phyloP scores from a whole-genome alignment of 2,888 invertebrate species.

The Drosophila basisetae region DNA sequence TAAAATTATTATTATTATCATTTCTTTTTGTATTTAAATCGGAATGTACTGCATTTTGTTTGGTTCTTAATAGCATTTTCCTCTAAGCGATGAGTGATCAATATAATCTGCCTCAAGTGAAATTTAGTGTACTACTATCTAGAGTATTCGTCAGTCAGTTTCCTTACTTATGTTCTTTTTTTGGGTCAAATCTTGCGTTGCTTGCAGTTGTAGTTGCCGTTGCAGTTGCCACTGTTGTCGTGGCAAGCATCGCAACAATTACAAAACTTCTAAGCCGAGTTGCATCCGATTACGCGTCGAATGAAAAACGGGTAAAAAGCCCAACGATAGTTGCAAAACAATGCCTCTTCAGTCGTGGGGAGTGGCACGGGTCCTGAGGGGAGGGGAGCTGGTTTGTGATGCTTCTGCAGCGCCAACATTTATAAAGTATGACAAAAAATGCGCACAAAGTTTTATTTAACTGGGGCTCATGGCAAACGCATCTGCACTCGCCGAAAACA shows the following conservation, averaged over 20 bases:
- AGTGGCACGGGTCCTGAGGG: background rate
- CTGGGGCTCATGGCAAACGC: constrained; percentile 33
- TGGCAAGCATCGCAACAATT: constrained; percentile 73
- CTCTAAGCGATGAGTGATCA: background rate
- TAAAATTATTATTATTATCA: background rate
- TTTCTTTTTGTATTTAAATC: background rate
- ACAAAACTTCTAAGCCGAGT: constrained; percentile 73
- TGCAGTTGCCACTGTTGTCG: constrained; percentile 18
- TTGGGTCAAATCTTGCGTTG: constrained; percentile 50
- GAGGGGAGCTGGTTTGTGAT: background rate
- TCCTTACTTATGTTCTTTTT: background rate
- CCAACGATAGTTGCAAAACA: constrained; percentile 51
- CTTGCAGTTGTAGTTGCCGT: constrained; percentile 16
- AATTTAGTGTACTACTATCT: background rate
- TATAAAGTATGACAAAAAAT: constrained; percentile 73
- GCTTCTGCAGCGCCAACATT: constrained; percentile 41
- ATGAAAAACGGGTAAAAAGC: constrained; percentile 21
- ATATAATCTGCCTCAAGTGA: background rate
- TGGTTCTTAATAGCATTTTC: background rate
- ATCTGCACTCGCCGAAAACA: constrained; percentile 38
- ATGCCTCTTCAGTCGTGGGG: constrained; percentile 14
- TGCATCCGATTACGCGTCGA: constrained; percentile 61
- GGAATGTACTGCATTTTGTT: background rate
- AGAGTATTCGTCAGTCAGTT: background rate
- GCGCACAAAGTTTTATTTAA: constrained; percentile 67